Base-by-base conservation (phyloP, 2,113 vertebrate species). In the Taxidea taxus region DNA sequence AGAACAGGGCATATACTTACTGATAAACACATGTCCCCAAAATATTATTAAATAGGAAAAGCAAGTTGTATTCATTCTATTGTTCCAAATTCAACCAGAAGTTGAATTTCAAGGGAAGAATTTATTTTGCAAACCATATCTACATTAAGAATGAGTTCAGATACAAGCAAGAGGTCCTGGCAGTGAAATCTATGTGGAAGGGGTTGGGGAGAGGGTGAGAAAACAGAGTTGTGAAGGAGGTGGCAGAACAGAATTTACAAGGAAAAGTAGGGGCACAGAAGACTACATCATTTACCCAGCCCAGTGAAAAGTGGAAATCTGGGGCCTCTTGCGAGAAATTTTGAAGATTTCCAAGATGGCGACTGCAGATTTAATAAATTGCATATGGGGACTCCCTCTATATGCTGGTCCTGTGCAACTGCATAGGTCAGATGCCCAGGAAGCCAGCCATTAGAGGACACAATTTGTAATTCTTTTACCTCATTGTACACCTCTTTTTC, bases 31-130 rank as follows among this genome's bases (percentile, higher is more conserved):
- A 49, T 27, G 12, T 44, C 78, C 60, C 44, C 78, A 87, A 81
- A 94, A 92, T 88, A 88, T 39, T 62, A 80, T 68, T 87, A 90
- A 62, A 39, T 20, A 94, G 87, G 81, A 84, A 87, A 20, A 49
- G 44, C 44, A 78, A 49, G 44, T 8, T 78, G 44, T 78, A 49
- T 18, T 31, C 13, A 51, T 54, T 23, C 62, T 31, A 44, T 42
- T 88, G 95, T 97, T 64, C n/a, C 74, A 82, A 49, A 66, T 39
- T 8, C 68, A 74, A 51, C 56, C 51, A 5, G 51, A 95, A 94
- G 44, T 47, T 95, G 60, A 95, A 83, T 90, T 89, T 31, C 70
- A 90, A 31, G 44, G 39, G 64, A 25, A 60, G 21, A 81, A 77
- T 89, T 70, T 93, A 75, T 91, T 82, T 44, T 47, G 34, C 29